Evolutionary conservation across 2,888 invertebrate genomes (phyloP).

Genomic region (Tetranychus truncatus): DNA sequence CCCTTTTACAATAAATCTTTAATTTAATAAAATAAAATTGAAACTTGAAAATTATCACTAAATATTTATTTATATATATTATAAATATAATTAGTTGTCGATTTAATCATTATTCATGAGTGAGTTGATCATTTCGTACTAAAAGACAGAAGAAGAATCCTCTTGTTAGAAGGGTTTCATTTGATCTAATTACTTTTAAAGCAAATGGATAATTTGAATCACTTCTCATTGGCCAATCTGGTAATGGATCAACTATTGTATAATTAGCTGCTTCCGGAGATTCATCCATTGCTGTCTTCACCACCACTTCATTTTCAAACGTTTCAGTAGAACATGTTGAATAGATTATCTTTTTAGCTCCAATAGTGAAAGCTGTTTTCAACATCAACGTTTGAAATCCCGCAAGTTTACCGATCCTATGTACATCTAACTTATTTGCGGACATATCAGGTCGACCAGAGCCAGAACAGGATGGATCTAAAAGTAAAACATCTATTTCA

Average conservation of each 20-base stretch:
- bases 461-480: constrained; percentile 93
- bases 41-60: too few species aligned
- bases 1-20: too few species aligned
- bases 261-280: constrained; percentile 28
- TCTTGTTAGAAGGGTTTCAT: neutral
- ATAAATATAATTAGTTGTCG: too few species aligned
- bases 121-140: neutral
- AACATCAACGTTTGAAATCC: constrained; percentile 62
- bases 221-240: constrained; percentile 29
- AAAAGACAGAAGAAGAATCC: constrained; percentile 2
- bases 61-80: too few species aligned
- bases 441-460: constrained; percentile 38
- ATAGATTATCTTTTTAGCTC: constrained; percentile 71
- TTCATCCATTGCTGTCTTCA: constrained; percentile 48
- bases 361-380: constrained; percentile 68
- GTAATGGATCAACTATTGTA: constrained; percentile 30
- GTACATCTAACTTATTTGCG: constrained; percentile 32
- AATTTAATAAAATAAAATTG: too few species aligned
- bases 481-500: constrained; percentile 58
- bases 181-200: neutral
- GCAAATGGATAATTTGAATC: neutral
- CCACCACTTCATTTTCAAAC: constrained; percentile 82
- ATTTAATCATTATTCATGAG: too few species aligned
- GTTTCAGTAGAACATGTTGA: constrained; percentile 82
- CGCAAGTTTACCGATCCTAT: constrained; percentile 29